phyloP scores from a whole-genome alignment of 2,888 invertebrate genomes.

The Philaethria dido region DNA sequence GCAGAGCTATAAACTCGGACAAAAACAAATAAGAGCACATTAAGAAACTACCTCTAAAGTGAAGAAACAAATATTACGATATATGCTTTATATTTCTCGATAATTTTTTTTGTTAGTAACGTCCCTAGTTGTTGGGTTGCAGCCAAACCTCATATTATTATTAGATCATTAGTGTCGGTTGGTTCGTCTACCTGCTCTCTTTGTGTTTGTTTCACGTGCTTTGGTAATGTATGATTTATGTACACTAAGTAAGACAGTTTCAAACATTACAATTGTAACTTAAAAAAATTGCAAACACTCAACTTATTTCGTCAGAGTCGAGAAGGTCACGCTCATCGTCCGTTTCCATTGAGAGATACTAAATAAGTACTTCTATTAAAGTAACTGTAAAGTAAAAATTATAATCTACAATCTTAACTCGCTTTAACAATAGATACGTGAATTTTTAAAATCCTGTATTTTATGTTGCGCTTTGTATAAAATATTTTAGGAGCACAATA shows the following conservation, averaged over 20 bases:
- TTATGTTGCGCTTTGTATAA: background rate
- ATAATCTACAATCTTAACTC: slow-evolving; percentile 6
- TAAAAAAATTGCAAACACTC: slow-evolving; percentile 36
- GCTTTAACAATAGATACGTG: background rate
- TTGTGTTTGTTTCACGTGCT: slow-evolving; percentile 37
- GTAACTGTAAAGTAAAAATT: slow-evolving; percentile 35
- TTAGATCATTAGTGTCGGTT: slow-evolving; percentile 72
- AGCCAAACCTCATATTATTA: slow-evolving; percentile 76
- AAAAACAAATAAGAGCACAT: slow-evolving; percentile 5
- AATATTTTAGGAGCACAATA: background rate
- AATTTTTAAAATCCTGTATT: background rate
- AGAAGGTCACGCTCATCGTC: slow-evolving; percentile 42
- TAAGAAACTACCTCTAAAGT: slow-evolving; percentile 20
- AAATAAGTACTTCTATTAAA: slow-evolving; percentile 36
- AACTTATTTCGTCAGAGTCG: slow-evolving; percentile 39
- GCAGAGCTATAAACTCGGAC: background rate
- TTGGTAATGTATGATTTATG: slow-evolving; percentile 36
- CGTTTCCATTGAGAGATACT: slow-evolving; percentile 41
- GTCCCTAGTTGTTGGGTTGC: slow-evolving; percentile 63
- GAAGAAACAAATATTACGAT: slow-evolving; percentile 28
- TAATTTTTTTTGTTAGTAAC: slow-evolving; percentile 54
- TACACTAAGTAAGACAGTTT: slow-evolving; percentile 6
- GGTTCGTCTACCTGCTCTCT: slow-evolving; percentile 66
- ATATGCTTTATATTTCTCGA: slow-evolving; percentile 13
- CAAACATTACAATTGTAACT: slow-evolving; percentile 24